Evolutionary conservation across 2,113 vertebrate genomes (phyloP), one percentile per base, ranked within the genome.

Genomic region (Neogale vison): DNA sequence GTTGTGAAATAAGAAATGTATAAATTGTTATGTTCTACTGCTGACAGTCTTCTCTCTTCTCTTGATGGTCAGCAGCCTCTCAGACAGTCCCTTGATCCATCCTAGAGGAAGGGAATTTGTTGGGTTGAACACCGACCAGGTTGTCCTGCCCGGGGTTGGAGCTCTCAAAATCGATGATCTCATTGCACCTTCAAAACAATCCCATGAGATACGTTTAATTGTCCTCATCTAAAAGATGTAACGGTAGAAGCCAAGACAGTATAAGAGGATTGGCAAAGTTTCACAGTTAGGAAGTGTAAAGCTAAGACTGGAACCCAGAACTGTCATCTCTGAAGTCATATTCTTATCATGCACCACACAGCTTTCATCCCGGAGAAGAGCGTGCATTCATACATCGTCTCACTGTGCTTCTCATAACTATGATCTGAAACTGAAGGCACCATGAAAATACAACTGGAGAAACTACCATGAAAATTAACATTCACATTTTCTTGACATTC

Each of bases 21-120:
- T 98, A 98, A 98, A 98, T 97, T 98, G 98, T 98, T 98, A 98
- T 98, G 98, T 98, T 98, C 84, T 96, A 50, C 92, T 79, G 76
- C 96, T 98, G 94, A 97, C 97, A 96, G 90, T 59, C 59, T 97
- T 96, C 87, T 94, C 88, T 92, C 67, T 80, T 88, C 79, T 86
- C 88, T 92, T 97, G 92, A 96, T 93, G 97, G 79, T 90, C 82
- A 97, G 77, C 95, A 97, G 97, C 94, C 85, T 95, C 81, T 97
- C 24, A 87, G 20, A 85, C 45, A 20, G 67, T 79, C 65, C 59
- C 77, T 88, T 74, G 85, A 36, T 94, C 50, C 76, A 50, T 76
- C 63, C 50, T 45, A 77, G 81, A 85, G 36, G 31, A 57, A 91
- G 59, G 23, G 9, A 88, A 77, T 87, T 65, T 88, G n/a, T 76